Base-by-base conservation (phyloP, 1,140 invertebrate genomes). In the Cotesia vestalis region DNA sequence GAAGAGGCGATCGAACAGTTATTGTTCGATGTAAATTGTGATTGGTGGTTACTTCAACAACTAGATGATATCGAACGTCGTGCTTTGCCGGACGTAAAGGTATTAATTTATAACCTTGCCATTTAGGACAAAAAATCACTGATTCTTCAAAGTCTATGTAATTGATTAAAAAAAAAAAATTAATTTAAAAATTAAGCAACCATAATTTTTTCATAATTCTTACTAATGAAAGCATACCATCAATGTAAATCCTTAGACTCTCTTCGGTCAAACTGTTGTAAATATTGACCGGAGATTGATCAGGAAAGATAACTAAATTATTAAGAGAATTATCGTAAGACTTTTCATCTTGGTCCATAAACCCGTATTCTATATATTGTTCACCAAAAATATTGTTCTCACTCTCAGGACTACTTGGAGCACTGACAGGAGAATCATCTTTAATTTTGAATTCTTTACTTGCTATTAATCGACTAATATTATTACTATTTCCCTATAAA, bases 81-180 rank as follows among this genome's bases (percentile, higher is more conserved):
- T 92, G 90, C 84, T 89, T 91, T 38, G 88, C 88, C 1, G 92
- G 92, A 68, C 91, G 90, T 11, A 95, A 81, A 9, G 90, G 88
- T 73, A 94, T 88, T n/a, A 94, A 81, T 81, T 91, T 92, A 35
- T 90, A 89, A 67, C 89, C 90, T n/a, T 91, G 89, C 74, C 89
- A 88, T 82, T 90, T 91, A 14, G 93, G 92, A 74, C 91, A 91
- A n/a, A 92, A 88, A 1, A 93, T 90, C 74, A 91, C 88, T 1
- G 93, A 83, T 59, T 91, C 89, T 36, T 93, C 90, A 81, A 94
- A 93, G 80, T 91, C 92, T 88, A 85, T 79, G 68, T 89, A 51
- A 66, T 20, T 52, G 11, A 66, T 11, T 40, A n/a, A 60, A 27
- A 60, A 27, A 34, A 11, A 40, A 34, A 5, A 20, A 60, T 9